A percentile compares a stretch with the other conserved stretches of the same genome.
phyloP scores from a whole-genome alignment of 2,113 vertebrate genomes.

The Anhinga rufa region DNA sequence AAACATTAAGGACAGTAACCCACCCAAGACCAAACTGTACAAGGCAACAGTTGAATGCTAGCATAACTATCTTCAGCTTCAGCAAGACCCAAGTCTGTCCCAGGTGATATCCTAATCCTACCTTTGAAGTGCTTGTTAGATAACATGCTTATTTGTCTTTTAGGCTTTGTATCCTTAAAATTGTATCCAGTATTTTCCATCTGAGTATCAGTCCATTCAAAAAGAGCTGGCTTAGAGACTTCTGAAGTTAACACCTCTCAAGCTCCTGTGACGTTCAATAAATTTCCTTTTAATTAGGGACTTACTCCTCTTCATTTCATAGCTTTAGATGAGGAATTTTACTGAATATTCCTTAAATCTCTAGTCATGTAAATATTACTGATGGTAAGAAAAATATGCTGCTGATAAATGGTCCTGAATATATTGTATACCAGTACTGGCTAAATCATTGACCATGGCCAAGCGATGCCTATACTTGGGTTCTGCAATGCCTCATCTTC shows the following conservation, averaged over 20 bases:
- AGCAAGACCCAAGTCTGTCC: background rate
- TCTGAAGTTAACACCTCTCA: background rate
- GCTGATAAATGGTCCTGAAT: background rate
- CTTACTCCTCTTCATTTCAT: background rate
- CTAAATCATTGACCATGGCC: background rate
- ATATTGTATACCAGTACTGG: background rate
- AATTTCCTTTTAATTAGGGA: background rate
- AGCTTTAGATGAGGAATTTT: background rate
- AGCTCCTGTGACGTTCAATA: background rate
- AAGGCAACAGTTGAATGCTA: background rate
- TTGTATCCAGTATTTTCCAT: background rate
- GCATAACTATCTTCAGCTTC: background rate
- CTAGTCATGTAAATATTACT: background rate
- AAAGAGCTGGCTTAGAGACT: background rate
- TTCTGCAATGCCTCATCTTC: background rate
- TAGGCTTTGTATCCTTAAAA: background rate
- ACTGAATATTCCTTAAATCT: background rate
- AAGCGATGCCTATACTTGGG: background rate
- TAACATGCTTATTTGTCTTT: background rate
- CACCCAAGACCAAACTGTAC: background rate
- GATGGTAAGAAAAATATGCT: background rate
- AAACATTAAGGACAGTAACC: background rate
- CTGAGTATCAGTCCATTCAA: background rate
- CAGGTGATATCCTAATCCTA: background rate
- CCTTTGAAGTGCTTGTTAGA: background rate